These are phyloP conservation scores for Fistularia commersonii DNA, from an alignment of 2,797 vertebrate genomes.

Conservation along the genomic window DNA sequence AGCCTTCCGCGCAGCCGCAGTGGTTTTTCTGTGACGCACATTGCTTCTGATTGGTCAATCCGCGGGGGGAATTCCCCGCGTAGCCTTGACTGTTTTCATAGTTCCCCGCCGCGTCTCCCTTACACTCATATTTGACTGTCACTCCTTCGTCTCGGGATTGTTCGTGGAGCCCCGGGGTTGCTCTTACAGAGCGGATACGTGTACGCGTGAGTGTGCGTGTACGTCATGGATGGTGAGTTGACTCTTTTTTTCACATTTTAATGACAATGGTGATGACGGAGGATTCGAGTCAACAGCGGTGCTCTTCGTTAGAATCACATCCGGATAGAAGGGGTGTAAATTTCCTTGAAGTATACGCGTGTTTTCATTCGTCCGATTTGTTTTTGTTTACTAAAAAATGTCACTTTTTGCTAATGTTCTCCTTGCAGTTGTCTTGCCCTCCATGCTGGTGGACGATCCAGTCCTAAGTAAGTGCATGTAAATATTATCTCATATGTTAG, in stretches of 20 bases:
- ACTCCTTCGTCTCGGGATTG: constrained; percentile 45
- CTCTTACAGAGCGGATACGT: constrained; percentile 8
- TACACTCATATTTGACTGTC: constrained; percentile 37
- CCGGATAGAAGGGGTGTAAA: too few species aligned
- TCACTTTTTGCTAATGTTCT: constrained; percentile 5
- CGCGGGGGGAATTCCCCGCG: constrained; percentile 64
- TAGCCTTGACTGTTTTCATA: background rate
- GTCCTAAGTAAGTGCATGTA: constrained; percentile 60
- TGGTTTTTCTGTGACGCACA: background rate
- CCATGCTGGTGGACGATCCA: constrained; percentile 49
- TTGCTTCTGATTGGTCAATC: constrained; percentile 35
- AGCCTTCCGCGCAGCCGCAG: background rate
- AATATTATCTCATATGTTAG: background rate
- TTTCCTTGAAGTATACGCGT: too few species aligned
- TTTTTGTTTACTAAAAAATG: constrained; percentile 1
- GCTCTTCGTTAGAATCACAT: too few species aligned
- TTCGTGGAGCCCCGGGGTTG: constrained; percentile 8
- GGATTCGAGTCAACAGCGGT: too few species aligned
- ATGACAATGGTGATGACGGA: too few species aligned
- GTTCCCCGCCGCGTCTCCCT: background rate
- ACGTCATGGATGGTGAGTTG: constrained; percentile 76
- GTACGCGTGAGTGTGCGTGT: constrained; percentile 13
- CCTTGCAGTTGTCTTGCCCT: constrained; percentile 57
- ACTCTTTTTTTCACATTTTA: constrained; percentile 10
- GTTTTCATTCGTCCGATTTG: too few species aligned